These are phyloP conservation scores for Callaeas wilsoni DNA, from an alignment of 2,113 vertebrate species.

Conservation along the genomic window DNA sequence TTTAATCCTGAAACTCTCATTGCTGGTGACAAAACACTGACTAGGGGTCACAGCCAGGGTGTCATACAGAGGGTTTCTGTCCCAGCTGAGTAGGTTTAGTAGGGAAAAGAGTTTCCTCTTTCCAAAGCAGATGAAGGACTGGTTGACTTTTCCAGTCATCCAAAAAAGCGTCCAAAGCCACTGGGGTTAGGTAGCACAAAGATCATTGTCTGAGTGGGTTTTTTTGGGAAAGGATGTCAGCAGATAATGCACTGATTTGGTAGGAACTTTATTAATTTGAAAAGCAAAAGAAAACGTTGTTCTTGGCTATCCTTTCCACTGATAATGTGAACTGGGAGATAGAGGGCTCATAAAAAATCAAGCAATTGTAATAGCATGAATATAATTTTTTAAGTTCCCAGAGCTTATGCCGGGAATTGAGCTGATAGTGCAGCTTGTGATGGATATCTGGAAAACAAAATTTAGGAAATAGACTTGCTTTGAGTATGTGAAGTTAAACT, in stretches of 20 bases:
- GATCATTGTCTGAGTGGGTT: neutral
- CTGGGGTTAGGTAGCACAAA: neutral
- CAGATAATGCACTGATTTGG: neutral
- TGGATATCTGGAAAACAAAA: neutral
- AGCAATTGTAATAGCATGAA: neutral
- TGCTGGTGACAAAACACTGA: neutral
- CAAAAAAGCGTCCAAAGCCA: neutral
- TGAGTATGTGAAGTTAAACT: neutral
- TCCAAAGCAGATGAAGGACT: neutral
- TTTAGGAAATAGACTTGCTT: neutral
- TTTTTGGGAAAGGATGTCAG: neutral
- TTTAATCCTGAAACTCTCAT: neutral
- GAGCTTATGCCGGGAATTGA: neutral
- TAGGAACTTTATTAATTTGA: neutral
- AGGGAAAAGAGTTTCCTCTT: neutral
- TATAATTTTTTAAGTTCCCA: neutral
- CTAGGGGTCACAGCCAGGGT: neutral
- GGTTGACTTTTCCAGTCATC: neutral
- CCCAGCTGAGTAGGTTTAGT: neutral
- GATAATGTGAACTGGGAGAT: neutral
- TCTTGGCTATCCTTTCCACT: neutral
- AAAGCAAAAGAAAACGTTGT: neutral
- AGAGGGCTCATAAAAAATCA: neutral
- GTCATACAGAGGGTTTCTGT: neutral
- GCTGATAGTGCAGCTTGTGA: neutral